phyloP scores from a whole-genome alignment of 2,888 invertebrate genomes.

The Saturnia pavonia region DNA sequence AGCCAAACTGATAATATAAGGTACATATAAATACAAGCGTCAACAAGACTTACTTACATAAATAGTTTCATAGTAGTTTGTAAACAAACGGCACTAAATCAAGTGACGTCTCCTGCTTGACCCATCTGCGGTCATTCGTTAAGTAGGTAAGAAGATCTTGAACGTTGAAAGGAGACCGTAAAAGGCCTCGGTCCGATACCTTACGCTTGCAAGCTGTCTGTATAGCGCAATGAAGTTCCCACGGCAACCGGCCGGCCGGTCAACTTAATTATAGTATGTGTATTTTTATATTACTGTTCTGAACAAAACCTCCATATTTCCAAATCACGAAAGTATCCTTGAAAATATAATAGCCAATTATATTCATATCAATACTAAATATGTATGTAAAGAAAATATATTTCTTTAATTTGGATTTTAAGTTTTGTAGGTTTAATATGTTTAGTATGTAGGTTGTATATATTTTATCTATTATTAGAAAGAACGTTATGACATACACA shows the following conservation, averaged over 20 bases:
- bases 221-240: slow-evolving; percentile 48
- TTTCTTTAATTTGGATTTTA: too few relatives aligned
- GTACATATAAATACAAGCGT: not conserved
- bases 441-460: too few relatives aligned
- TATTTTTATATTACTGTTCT: slow-evolving; percentile 40
- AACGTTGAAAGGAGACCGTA: slow-evolving; percentile 39
- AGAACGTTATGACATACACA: too few relatives aligned
- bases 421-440: too few relatives aligned
- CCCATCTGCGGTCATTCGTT: slow-evolving; percentile 5
- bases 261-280: slow-evolving; percentile 39
- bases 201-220: slow-evolving; percentile 24
- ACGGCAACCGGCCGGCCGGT: slow-evolving; percentile 50
- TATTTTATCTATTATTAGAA: too few relatives aligned
- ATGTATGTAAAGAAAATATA: too few relatives aligned
- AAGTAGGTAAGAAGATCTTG: slow-evolving; percentile 34
- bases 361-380: not conserved
- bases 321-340: not conserved
- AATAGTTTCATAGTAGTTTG: slow-evolving; percentile 7
- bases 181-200: slow-evolving; percentile 47
- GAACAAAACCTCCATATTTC: not conserved
- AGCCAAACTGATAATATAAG: not conserved
- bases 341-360: not conserved
- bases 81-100: slow-evolving; percentile 13
- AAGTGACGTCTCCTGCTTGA: slow-evolving; percentile 12
- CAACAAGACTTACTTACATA: not conserved